Percentiles rank a stretch among this genome's conserved stretches.
Evolutionary conservation across 2,888 invertebrate species (phyloP).

Genomic region (Dolichomitus sp.): DNA sequence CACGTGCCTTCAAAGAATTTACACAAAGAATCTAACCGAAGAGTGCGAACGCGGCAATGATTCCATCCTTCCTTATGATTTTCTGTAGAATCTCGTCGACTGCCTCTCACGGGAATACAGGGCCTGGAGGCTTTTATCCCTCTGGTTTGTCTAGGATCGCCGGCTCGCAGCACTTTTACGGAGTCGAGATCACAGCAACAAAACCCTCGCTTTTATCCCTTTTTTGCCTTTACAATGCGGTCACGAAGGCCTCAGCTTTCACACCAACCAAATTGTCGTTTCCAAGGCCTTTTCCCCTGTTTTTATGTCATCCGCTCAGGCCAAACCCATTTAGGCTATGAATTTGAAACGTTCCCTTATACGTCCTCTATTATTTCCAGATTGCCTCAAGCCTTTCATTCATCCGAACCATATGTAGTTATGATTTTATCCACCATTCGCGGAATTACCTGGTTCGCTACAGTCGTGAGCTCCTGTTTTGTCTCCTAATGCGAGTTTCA

Average conservation of each 20-base stretch:
- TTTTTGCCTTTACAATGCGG: constrained; percentile 15
- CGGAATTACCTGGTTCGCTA: too few relatives aligned
- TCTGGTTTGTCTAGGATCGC: constrained; percentile 40
- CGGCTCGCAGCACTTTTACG: not conserved
- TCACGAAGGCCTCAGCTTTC: constrained; percentile 12
- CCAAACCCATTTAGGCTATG: not conserved
- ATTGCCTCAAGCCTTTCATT: not conserved
- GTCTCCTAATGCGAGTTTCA: not conserved
- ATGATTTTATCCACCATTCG: not conserved
- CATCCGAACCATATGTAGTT: not conserved
- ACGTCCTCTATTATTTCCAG: not conserved
- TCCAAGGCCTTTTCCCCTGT: not conserved
- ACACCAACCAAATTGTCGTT: not conserved
- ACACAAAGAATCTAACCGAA: not conserved
- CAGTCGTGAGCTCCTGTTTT: not conserved
- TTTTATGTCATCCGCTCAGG: not conserved
- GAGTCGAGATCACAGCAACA: not conserved
- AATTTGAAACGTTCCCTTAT: not conserved
- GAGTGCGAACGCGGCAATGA: not conserved
- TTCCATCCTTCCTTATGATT: not conserved
- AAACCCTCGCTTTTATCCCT: not conserved
- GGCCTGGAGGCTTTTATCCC: constrained; percentile 13
- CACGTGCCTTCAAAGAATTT: not conserved
- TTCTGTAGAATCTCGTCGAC: not conserved
- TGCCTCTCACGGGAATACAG: not conserved